Evolutionary conservation across 1,140 invertebrate genomes (phyloP), one percentile per base, ranked within the genome.

Genomic region (Apolygus lucorum): DNA sequence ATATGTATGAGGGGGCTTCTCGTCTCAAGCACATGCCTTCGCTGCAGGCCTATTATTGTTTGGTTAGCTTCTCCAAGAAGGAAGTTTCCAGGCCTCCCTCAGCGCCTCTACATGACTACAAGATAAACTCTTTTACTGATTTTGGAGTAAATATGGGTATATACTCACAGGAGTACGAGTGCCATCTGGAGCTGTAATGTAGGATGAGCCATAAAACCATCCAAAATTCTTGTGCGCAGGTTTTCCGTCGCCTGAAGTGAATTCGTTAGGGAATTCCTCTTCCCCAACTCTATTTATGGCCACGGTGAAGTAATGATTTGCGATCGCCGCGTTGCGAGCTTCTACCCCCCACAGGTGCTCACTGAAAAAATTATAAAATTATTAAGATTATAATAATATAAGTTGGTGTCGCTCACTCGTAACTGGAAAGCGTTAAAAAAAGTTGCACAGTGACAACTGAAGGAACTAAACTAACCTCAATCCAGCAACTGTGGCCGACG

Each of bases 271-370:
- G 77, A 93, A 96, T 1, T 78, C 75, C 81, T 99, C 97, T 1
- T 88, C 94, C 69, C 97, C 97, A 0, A 99, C 95, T 74, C 97
- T 88, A 79, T 99, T 99, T 59, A 99, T 97, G 1, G 91, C 93
- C 78, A 91, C 93, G 0, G 95, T 92, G 76, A 90, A 97, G 76
- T 95, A 97, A 76, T 86, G 91, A 78, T 99, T 99, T 0, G 96
- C 95, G 72, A 99, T 92, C 1, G 97, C 96, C 21, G 97, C 97
- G 85, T 93, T 94, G 71, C 97, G 82, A 0, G 96, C 96, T 83
- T 99, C 96, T 70, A 99, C 89, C 22, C 86, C 83, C 97, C 97
- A 99, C 63, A 99, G 78, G 0, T 95, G 94, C 81, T 99, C 97
- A 82, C 95, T 98, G 22, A 42, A 42, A 42, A 42, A 4, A 42